Base-by-base conservation (phyloP, 2,888 invertebrate species). In the Galerucella nymphaeae region DNA sequence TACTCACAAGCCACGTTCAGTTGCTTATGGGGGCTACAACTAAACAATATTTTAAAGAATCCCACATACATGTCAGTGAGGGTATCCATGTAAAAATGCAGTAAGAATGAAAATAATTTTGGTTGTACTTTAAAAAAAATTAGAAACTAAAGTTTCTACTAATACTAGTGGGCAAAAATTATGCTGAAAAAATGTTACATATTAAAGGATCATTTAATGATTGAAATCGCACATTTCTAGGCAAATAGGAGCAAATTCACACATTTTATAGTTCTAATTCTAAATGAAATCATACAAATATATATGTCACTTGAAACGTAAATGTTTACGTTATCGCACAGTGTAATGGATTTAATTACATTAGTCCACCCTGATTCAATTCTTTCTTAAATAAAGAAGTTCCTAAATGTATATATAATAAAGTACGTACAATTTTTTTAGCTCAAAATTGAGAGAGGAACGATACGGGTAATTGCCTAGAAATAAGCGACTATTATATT, bases 81-180 rank as follows among this genome's bases (percentile, higher is more conserved):
- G 57, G 63, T 70, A 63, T 55, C 41, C 63, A 57, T 53, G 42
- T 65, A 57, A 66, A 66, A 66, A 62, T 41, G 16, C n/a, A 41
- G 16, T 42, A 13, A 62, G 23, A 30, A 45, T 62, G 41, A 41
- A 69, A 62, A 42, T 62, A 41, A 55, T 69, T 67, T 59, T 62
- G 69, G 53, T 69, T 69, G 62, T 38, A 62, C 62, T 69, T 69
- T 62, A 69, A 62, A 62, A 62, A 69, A 55, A 59, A 41, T 38
- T 38, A 38, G 55, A 41, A 38, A 61, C 38, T 66, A 45, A 42
- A 11, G 45, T 68, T 59, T 61, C 45, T 50, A 38, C 45, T 16
- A 13, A 38, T 64, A 42, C n/a, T 53, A 63, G 55, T 57, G 38
- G n/a, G 41, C 57, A 64, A 45, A 20, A 68, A 20, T 30, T 69